phyloP scores from a whole-genome alignment of 1,140 invertebrate genomes.

The Euglossa dilemma region DNA sequence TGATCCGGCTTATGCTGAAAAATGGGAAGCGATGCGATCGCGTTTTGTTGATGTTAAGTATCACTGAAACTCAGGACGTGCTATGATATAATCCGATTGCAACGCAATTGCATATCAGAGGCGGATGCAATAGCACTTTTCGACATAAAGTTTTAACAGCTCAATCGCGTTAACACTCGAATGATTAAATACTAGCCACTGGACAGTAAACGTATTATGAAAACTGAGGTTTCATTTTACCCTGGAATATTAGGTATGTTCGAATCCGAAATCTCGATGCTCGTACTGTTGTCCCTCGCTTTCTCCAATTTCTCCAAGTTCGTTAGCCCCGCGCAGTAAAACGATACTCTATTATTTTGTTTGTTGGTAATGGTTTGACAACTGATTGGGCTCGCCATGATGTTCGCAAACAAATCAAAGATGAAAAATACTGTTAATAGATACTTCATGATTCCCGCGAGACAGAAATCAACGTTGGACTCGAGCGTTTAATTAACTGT shows the following conservation, averaged over 20 bases:
- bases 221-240: constrained; percentile 43
- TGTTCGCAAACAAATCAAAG: constrained; percentile 21
- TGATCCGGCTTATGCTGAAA: too few species aligned
- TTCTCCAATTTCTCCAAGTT: constrained; percentile 34
- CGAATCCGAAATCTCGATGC: constrained; percentile 60
- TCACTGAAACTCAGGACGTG: too few species aligned
- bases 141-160: too few species aligned
- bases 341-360: not conserved
- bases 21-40: too few species aligned
- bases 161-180: too few species aligned
- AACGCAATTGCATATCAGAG: too few species aligned
- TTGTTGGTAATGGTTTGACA: not conserved
- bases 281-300: constrained; percentile 39
- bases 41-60: too few species aligned
- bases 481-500: constrained; percentile 50
- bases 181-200: too few species aligned
- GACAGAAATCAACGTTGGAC: not conserved
- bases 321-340: constrained; percentile 48
- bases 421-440: constrained; percentile 35
- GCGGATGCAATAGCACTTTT: too few species aligned
- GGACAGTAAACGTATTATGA: too few species aligned
- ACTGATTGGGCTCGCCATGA: not conserved
- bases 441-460: constrained; percentile 32
- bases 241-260: constrained; percentile 46
- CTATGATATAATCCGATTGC: too few species aligned